These are phyloP conservation scores for Lucinisca nassula DNA, from an alignment of 2,888 invertebrate genomes.

Conservation along the genomic window DNA sequence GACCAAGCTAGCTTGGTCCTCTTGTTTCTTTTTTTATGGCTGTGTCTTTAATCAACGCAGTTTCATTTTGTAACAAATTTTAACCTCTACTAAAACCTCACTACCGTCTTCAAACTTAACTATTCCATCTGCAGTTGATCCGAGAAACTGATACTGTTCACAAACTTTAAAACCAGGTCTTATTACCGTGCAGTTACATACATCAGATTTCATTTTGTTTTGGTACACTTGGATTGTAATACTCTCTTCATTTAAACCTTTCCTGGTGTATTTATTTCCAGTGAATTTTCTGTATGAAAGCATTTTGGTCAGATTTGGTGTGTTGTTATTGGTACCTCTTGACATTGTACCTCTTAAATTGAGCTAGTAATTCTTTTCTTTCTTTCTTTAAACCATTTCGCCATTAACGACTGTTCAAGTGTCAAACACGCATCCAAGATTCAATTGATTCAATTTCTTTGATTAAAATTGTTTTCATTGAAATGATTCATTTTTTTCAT, in stretches of 20 bases:
- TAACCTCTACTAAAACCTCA: not conserved
- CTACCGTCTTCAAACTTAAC: not conserved
- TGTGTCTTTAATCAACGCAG: not conserved
- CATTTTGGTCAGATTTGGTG: not conserved
- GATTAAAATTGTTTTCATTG: not conserved
- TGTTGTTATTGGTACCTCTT: not conserved
- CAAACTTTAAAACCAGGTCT: not conserved
- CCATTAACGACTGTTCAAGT: not conserved
- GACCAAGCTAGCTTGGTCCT: too few species aligned
- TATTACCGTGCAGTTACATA: not conserved
- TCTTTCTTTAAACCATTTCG: conserved; percentile 17
- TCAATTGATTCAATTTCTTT: not conserved
- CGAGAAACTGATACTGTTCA: not conserved
- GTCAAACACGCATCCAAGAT: too few species aligned
- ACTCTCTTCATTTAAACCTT: conserved; percentile 8
- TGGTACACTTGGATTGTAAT: not conserved
- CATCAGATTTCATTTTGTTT: not conserved
- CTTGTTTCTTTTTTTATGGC: not conserved
- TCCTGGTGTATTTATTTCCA: not conserved
- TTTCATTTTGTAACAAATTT: not conserved
- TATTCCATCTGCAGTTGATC: not conserved
- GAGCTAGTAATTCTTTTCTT: conserved; percentile 26
- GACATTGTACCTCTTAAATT: conserved; percentile 1
- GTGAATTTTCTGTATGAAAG: not conserved
- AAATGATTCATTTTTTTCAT: not conserved